Percentiles rank a stretch among this genome's conserved stretches.
phyloP scores from a whole-genome alignment of 1,140 invertebrate genomes.

The Pissodes strobi region DNA sequence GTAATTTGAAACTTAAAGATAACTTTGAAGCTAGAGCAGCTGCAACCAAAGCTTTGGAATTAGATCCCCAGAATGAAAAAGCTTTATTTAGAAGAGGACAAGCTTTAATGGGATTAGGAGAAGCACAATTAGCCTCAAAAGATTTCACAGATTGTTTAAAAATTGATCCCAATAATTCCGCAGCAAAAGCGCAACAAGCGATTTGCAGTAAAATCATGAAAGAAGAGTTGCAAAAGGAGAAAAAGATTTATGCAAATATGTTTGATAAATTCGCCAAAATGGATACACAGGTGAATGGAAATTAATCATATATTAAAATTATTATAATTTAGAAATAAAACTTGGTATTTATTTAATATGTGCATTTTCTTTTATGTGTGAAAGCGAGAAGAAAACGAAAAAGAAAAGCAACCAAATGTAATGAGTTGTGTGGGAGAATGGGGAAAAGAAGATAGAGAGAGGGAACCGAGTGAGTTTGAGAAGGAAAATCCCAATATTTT shows the following conservation, averaged over 20 bases:
- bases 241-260: conserved; percentile 92
- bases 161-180: conserved; percentile 72
- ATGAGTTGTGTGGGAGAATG: conserved; percentile 72
- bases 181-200: conserved; percentile 77
- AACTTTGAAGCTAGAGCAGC: conserved; percentile 71
- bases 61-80: conserved; percentile 84
- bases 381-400: conserved; percentile 69
- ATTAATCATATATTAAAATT: conserved; percentile 29
- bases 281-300: conserved; percentile 72
- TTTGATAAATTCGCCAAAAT: conserved; percentile 86
- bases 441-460: conserved; percentile 70
- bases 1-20: conserved; percentile 82
- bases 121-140: conserved; percentile 75
- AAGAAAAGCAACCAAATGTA: conserved; percentile 70
- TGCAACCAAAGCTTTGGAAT: conserved; percentile 70
- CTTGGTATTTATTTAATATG: neutral
- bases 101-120: conserved; percentile 75
- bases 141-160: conserved; percentile 76
- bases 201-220: conserved; percentile 76
- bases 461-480: conserved; percentile 75
- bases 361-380: conserved; percentile 24
- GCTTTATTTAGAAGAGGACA: conserved; percentile 87
- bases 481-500: conserved; percentile 79
- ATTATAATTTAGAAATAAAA: neutral
- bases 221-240: conserved; percentile 79